Evolutionary conservation across 2,113 vertebrate genomes (phyloP).

Genomic region (Actinemys pallida): DNA sequence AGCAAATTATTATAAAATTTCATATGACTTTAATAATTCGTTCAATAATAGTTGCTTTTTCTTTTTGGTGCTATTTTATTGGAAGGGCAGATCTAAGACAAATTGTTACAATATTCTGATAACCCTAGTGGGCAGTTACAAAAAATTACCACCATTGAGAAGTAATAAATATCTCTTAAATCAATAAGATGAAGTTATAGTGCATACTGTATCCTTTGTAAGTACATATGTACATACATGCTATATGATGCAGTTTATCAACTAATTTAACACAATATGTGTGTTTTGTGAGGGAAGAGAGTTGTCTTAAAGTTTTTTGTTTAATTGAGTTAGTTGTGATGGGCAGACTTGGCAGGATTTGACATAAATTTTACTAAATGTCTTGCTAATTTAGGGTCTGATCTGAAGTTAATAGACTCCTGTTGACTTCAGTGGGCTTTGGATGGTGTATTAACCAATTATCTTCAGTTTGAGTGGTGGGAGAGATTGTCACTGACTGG

Average conservation of each 20-base stretch:
- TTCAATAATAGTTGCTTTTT: neutral
- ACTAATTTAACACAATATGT: neutral
- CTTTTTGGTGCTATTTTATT: neutral
- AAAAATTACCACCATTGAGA: neutral
- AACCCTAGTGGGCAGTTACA: neutral
- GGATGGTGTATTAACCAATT: neutral
- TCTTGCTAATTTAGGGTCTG: neutral
- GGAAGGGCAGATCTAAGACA: neutral
- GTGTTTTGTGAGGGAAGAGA: neutral
- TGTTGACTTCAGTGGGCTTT: neutral
- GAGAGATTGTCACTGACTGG: neutral
- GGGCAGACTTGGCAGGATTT: neutral
- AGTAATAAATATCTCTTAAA: neutral
- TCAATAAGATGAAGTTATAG: neutral
- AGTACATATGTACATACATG: neutral
- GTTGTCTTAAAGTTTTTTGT: neutral
- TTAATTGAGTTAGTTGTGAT: neutral
- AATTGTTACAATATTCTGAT: neutral
- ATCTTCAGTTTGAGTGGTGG: conserved; percentile 6
- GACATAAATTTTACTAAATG: neutral
- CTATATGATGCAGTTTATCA: neutral
- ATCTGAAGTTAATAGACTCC: neutral
- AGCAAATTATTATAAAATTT: neutral
- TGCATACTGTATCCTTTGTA: neutral
- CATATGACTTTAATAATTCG: neutral